These are phyloP conservation scores for Sminthurides bifidus DNA, from an alignment of 1,140 invertebrate species.

Conservation along the genomic window DNA sequence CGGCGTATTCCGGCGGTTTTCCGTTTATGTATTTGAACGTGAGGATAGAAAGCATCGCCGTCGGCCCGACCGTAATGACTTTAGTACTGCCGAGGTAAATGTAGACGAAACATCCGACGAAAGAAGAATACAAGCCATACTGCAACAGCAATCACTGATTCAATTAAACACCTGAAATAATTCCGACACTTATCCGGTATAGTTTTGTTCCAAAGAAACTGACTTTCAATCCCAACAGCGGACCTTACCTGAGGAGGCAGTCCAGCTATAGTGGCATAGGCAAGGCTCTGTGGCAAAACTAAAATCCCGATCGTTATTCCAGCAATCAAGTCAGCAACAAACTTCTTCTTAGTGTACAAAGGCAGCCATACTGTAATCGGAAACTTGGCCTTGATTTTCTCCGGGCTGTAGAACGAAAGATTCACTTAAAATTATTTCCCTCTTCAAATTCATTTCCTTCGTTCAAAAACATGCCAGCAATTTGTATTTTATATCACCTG, in stretches of 20 bases:
- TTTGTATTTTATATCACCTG: not conserved
- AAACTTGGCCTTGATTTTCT: constrained; percentile 35
- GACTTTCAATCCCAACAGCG: not conserved
- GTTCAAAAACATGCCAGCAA: constrained; percentile 6
- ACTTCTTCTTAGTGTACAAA: constrained; percentile 56
- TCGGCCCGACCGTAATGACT: constrained; percentile 58
- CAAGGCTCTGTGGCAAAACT: constrained; percentile 76
- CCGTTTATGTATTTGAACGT: constrained; percentile 44
- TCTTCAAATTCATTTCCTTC: no score
- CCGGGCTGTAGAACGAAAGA: no score
- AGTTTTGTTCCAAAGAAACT: not conserved
- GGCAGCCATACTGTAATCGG: constrained; percentile 61
- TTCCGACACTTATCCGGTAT: not conserved
- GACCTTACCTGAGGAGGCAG: constrained; percentile 57
- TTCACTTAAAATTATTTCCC: no score
- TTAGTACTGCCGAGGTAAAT: constrained; percentile 63
- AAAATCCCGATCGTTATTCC: constrained; percentile 75
- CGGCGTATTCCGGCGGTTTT: constrained; percentile 56
- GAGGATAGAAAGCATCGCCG: constrained; percentile 53
- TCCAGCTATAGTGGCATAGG: constrained; percentile 68
- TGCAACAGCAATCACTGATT: no score
- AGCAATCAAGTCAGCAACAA: constrained; percentile 64
- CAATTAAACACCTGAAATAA: not conserved
- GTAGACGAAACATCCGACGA: constrained; percentile 72
- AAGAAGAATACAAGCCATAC: constrained; percentile 75